Conservation (phyloP, 1,140 invertebrate genomes). For the Pectinophora gossypiella region DNA sequence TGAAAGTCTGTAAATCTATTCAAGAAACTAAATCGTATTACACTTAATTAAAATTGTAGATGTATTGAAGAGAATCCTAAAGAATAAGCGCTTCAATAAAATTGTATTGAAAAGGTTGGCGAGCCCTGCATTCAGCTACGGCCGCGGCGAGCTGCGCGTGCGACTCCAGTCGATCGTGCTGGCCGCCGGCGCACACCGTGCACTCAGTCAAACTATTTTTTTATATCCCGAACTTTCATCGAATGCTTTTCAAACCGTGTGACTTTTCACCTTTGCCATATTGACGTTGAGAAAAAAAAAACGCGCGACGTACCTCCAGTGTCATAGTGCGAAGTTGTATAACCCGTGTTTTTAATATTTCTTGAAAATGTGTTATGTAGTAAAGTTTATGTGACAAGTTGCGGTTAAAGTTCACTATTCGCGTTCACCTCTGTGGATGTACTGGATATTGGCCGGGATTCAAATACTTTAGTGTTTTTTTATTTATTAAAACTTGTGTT, state of each 20-base stretch:
- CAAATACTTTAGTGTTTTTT: neutral
- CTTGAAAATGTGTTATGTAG: slow-evolving; percentile 31
- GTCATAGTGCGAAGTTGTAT: slow-evolving; percentile 11
- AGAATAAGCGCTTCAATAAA: no score
- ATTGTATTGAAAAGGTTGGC: slow-evolving; percentile 57
- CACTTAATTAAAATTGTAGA: no score
- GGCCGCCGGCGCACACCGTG: slow-evolving; percentile 35
- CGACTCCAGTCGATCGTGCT: slow-evolving; percentile 59
- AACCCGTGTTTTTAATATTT: slow-evolving; percentile 17
- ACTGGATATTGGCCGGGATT: slow-evolving; percentile 26
- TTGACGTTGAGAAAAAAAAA: slow-evolving; percentile 4
- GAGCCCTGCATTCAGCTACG: slow-evolving; percentile 31
- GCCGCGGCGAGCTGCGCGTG: slow-evolving; percentile 50
- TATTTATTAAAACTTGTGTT: neutral
- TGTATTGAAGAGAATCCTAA: no score
- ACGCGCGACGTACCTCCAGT: slow-evolving; percentile 13
- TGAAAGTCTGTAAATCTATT: no score
- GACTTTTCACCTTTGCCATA: slow-evolving; percentile 7
- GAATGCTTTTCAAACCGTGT: slow-evolving; percentile 9
- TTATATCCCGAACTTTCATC: slow-evolving; percentile 40
- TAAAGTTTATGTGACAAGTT: slow-evolving; percentile 56
- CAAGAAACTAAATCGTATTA: no score
- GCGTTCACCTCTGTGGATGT: slow-evolving; percentile 33
- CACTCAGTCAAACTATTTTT: slow-evolving; percentile 26
- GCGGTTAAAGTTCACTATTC: slow-evolving; percentile 51